A percentile compares a stretch with the other conserved stretches of the same genome.
Evolutionary conservation across 2,113 vertebrate genomes (phyloP).

Genomic region (Peromyscus leucopus): DNA sequence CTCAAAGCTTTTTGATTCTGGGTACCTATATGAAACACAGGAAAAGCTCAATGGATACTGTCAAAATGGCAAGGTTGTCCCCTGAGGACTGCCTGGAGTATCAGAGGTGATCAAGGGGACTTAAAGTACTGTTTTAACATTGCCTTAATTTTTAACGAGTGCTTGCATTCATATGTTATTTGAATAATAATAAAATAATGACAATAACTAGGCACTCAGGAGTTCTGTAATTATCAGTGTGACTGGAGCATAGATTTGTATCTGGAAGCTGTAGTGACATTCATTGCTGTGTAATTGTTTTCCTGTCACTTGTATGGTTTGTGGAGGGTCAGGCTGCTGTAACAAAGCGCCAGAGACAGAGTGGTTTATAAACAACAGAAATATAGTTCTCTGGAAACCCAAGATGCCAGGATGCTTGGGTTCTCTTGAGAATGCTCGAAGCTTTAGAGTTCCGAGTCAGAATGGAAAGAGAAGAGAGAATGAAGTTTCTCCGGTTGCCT

Average conservation of each 20-base stretch:
- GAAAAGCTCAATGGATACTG: not conserved
- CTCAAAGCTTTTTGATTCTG: not conserved
- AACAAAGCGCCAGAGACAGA: not conserved
- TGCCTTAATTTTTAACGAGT: not conserved
- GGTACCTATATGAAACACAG: not conserved
- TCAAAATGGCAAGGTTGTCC: not conserved
- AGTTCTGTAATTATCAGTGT: not conserved
- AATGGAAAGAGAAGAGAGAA: not conserved
- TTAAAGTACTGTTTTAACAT: not conserved
- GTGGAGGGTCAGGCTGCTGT: not conserved
- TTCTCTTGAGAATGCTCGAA: not conserved
- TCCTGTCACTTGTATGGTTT: not conserved
- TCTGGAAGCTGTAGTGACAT: not conserved
- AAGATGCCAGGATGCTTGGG: not conserved
- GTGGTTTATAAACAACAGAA: not conserved
- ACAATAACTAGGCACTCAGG: not conserved
- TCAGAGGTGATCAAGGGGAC: not conserved
- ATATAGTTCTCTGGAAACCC: not conserved
- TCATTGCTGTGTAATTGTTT: not conserved
- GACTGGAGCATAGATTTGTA: rapidly evolving
- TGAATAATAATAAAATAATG: not conserved
- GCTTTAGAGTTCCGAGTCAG: not conserved
- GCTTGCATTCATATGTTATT: not conserved
- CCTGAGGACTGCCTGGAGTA: not conserved
- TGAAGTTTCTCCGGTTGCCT: not conserved